These are phyloP conservation scores for Tachina fera DNA, from an alignment of 2,888 invertebrate genomes.

Conservation along the genomic window DNA sequence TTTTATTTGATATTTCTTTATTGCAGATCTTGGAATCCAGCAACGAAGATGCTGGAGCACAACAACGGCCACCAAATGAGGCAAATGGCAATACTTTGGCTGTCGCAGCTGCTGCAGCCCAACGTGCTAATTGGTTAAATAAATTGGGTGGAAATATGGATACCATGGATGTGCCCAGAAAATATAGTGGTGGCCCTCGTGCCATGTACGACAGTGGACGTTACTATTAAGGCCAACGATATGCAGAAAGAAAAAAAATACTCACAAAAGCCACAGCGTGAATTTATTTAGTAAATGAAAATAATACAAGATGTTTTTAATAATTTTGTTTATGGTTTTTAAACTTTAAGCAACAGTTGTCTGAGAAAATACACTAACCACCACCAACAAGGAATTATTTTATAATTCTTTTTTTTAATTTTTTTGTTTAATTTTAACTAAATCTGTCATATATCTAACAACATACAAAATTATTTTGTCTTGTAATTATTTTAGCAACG, in stretches of 20 bases:
- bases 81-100: slow-evolving; percentile 73
- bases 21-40: slow-evolving; percentile 82
- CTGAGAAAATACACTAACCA: slow-evolving; percentile 1
- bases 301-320: slow-evolving; percentile 2
- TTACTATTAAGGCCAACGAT: slow-evolving; percentile 73
- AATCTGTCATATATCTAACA: not conserved
- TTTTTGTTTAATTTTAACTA: not conserved
- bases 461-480: not conserved
- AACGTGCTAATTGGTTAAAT: slow-evolving; percentile 78
- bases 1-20: slow-evolving; percentile 26
- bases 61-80: slow-evolving; percentile 76
- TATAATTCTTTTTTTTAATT: not conserved
- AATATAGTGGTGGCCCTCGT: slow-evolving; percentile 71
- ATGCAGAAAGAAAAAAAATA: not conserved
- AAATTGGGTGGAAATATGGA: slow-evolving; percentile 76
- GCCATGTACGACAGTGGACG: slow-evolving; percentile 76
- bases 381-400: slow-evolving; percentile 11
- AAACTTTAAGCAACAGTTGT: not conserved
- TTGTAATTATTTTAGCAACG: slow-evolving; percentile 5
- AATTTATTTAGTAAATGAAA: slow-evolving; percentile 6
- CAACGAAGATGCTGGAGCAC: slow-evolving; percentile 78
- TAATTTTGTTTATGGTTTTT: not conserved
- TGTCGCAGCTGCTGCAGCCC: slow-evolving; percentile 61
- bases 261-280: slow-evolving; percentile 1
- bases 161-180: slow-evolving; percentile 73